phyloP scores from a whole-genome alignment of 2,113 vertebrate genomes.

The Leiothrix lutea region DNA sequence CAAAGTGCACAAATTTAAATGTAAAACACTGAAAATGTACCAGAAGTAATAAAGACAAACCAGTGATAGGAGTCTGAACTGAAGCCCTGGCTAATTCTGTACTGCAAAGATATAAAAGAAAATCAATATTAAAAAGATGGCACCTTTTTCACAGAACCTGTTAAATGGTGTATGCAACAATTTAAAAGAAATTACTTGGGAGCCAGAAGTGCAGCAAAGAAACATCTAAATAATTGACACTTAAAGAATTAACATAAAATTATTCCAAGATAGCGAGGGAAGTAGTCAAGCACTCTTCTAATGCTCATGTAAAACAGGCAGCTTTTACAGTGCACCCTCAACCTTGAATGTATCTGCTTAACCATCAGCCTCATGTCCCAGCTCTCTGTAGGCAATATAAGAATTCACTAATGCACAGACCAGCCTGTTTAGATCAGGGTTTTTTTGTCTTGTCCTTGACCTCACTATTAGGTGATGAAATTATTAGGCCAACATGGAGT shows the following conservation, averaged over 20 bases:
- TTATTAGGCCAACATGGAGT: background rate
- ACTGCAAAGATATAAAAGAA: constrained; percentile 6
- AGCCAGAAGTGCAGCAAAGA: background rate
- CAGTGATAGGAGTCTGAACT: background rate
- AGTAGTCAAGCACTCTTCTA: background rate
- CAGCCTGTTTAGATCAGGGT: background rate
- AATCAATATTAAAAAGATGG: background rate
- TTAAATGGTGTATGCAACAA: constrained; percentile 29
- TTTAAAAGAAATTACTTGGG: constrained; percentile 43
- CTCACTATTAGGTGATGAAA: background rate
- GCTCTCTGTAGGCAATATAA: background rate
- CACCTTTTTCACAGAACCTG: background rate
- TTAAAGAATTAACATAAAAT: constrained; percentile 53
- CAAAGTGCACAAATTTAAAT: constrained; percentile 6
- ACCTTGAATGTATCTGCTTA: background rate
- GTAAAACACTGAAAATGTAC: constrained; percentile 39
- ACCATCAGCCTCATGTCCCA: background rate
- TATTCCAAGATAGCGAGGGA: background rate
- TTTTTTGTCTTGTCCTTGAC: background rate
- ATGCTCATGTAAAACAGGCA: background rate
- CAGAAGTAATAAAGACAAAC: constrained; percentile 54
- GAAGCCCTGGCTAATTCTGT: background rate
- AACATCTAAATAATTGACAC: constrained; percentile 37
- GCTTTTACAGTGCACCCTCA: background rate
- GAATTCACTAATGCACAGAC: background rate